phyloP scores from a whole-genome alignment of 1,140 invertebrate genomes.

The Lordiphosa stackelbergi region DNA sequence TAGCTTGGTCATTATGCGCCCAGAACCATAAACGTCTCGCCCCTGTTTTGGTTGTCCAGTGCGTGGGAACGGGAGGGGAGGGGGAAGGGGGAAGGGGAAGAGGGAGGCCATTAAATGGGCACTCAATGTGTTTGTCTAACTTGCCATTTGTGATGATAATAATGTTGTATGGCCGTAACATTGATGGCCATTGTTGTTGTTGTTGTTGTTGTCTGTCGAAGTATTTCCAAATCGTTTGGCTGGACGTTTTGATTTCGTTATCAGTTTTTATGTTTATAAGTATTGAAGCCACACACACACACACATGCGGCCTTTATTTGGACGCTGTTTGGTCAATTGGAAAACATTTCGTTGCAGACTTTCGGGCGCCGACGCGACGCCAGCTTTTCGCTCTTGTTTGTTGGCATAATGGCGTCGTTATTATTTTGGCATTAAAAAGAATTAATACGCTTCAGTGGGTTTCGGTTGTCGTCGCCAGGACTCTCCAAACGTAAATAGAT shows the following conservation, averaged over 20 bases:
- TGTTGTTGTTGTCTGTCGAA: constrained; percentile 44
- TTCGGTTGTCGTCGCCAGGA: constrained; percentile 46
- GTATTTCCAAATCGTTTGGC: constrained; percentile 72
- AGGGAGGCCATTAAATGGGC: constrained; percentile 63
- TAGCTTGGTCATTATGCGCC: constrained; percentile 72
- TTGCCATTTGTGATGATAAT: constrained; percentile 74
- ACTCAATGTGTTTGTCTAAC: constrained; percentile 75
- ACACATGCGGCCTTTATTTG: constrained; percentile 53
- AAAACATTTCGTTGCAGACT: constrained; percentile 74
- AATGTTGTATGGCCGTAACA: constrained; percentile 73
- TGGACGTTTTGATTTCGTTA: constrained; percentile 73
- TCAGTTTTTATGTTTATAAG: constrained; percentile 75
- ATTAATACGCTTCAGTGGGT: constrained; percentile 73
- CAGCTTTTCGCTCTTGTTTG: constrained; percentile 13
- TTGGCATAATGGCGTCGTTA: constrained; percentile 73
- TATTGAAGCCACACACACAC: constrained; percentile 45
- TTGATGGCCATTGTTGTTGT: constrained; percentile 32
- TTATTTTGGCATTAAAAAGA: constrained; percentile 75
- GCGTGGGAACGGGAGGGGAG: not conserved
- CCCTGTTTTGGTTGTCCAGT: not conserved
- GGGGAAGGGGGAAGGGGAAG: not conserved
- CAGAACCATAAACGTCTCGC: constrained; percentile 48
- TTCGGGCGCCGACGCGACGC: constrained; percentile 53
- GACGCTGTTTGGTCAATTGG: constrained; percentile 72
- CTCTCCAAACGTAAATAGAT: constrained; percentile 69